Percentiles rank a stretch among this genome's conserved stretches.
Conservation (phyloP, 2,113 vertebrate species). For the Ictalurus punctatus region DNA sequence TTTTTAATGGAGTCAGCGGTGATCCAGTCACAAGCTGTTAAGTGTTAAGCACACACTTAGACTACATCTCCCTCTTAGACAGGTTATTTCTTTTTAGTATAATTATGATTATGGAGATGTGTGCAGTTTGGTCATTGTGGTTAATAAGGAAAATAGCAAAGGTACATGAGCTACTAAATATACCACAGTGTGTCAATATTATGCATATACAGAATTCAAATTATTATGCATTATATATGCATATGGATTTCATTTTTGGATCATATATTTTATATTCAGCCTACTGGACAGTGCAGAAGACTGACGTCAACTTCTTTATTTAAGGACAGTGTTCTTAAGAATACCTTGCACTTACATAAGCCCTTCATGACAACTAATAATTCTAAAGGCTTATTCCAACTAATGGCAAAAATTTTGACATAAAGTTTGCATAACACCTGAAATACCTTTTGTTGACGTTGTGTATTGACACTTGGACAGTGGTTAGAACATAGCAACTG, state of each 20-base stretch:
- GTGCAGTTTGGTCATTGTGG: neutral
- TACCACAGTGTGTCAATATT: neutral
- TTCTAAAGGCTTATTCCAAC: neutral
- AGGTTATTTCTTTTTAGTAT: neutral
- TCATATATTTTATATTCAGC: neutral
- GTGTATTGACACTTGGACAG: neutral
- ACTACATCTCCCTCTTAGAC: neutral
- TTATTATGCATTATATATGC: neutral
- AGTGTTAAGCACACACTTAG: neutral
- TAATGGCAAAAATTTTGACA: neutral
- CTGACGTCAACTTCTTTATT: neutral
- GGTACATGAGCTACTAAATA: neutral
- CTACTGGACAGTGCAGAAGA: neutral
- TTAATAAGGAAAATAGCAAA: neutral
- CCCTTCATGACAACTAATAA: neutral
- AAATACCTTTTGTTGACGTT: neutral
- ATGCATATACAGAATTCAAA: neutral
- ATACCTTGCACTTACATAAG: neutral
- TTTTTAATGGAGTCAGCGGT: neutral
- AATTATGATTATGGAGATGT: conserved; percentile 2
- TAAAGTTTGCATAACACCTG: neutral
- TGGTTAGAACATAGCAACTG: neutral
- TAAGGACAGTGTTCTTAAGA: neutral
- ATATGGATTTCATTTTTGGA: neutral
- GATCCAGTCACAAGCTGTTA: neutral